Conservation (phyloP, 2,888 invertebrate species). For the Meteorus colon region DNA sequence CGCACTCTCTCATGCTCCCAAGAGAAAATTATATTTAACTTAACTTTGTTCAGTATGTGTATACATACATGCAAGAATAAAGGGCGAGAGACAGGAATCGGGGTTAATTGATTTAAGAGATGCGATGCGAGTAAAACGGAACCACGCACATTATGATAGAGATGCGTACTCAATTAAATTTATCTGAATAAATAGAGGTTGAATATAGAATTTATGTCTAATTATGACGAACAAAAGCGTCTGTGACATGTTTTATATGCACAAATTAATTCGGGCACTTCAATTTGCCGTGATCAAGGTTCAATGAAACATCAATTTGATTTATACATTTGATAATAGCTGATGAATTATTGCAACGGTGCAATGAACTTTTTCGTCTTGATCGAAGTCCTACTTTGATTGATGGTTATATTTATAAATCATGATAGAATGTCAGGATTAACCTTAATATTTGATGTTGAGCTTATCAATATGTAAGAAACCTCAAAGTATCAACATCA, state of each 20-base stretch:
- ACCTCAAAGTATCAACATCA: conserved; percentile 14
- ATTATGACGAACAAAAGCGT: too few species aligned
- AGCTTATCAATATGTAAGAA: conserved; percentile 29
- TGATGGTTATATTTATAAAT: not conserved
- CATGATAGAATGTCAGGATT: conserved; percentile 2
- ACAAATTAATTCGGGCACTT: too few species aligned
- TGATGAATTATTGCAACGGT: not conserved
- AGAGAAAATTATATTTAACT: conserved; percentile 21
- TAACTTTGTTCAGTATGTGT: not conserved
- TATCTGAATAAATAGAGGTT: conserved; percentile 2
- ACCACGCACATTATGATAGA: conserved; percentile 25
- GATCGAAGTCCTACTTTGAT: not conserved
- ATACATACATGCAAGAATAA: conserved; percentile 24
- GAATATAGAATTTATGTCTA: not conserved
- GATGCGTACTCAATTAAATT: conserved; percentile 10
- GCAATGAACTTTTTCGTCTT: not conserved
- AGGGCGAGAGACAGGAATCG: conserved; percentile 33
- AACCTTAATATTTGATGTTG: conserved; percentile 20
- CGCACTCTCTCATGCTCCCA: not conserved
- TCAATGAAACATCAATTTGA: too few species aligned
- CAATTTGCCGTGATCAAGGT: too few species aligned
- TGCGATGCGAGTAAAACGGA: conserved; percentile 30
- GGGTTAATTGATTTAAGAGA: conserved; percentile 38
- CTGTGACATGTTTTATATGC: too few species aligned
- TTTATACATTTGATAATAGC: too few species aligned